Base-by-base conservation (phyloP, 30 jellyfish, hydroid and myxozoan species). In the Pelagia noctiluca region DNA sequence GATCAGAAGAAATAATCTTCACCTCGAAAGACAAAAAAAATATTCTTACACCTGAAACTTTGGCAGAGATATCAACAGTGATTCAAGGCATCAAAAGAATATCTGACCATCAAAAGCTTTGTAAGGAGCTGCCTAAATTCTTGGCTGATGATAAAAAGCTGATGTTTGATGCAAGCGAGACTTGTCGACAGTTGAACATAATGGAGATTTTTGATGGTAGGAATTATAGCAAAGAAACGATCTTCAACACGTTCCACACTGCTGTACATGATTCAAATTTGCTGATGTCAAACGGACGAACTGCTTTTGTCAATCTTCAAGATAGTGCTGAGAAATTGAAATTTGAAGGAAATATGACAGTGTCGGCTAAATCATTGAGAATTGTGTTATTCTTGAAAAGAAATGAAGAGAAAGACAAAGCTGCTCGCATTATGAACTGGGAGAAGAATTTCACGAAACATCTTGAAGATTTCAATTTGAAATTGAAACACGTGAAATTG, bases 211-310 rank as follows among this genome's bases (percentile, higher is more conserved):
- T 82, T 28, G 78, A 67, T 0, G 32, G 1, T 35, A 66, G 28
- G 19, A 48, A 22, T 75, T 29, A n/a, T 16, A 28, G 64, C 13
- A 50, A 25, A 12, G 57, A 24, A 19, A 31, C 13, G 34, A 34
- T 82, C 25, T 68, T 31, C 11, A 52, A 35, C 26, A 48, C 33
- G 23, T 18, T 82, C 5, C 23, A 3, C 22, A 26, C 47, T 21
- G 92, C 92, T 0, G 2, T n/a, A 19, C 24, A 37, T 0, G 35
- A 69, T 16, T 13, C 65, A 1, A 67, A 76, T 23, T 18, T 10
- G 54, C 29, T 82, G 24, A 82, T 82, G 92, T 82, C 92, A 32
- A 82, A 82, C 50, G 92, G 92, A 22, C 65, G 86, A 38, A 70
- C 68, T 26, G 12, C 83, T 0, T 66, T 19, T 8, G 32, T 49